Percentiles rank a stretch among this genome's conserved stretches.
Evolutionary conservation across 1,140 invertebrate species (phyloP).

Genomic region (Leptinotarsa undecemlineata): DNA sequence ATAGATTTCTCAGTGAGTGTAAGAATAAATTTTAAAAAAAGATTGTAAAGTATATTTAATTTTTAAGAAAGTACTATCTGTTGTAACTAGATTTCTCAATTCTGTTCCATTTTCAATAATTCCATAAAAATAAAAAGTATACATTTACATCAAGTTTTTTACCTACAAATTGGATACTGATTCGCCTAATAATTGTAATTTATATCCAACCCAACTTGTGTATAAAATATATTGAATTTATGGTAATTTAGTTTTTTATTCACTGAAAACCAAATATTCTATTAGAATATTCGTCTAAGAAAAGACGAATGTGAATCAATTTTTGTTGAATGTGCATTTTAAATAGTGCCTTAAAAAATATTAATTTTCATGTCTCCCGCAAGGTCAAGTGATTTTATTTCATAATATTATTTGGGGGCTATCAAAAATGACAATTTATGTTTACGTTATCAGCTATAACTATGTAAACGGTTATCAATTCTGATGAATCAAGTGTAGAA

Average conservation of each 20-base stretch:
- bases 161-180: conserved; percentile 40
- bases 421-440: too few relatives aligned
- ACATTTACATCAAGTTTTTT: conserved; percentile 45
- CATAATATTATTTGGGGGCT: too few relatives aligned
- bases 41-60: conserved; percentile 37
- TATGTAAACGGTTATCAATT: too few relatives aligned
- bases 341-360: too few relatives aligned
- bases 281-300: too few relatives aligned
- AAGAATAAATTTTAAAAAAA: conserved; percentile 34
- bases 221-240: conserved; percentile 52
- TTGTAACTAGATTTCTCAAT: conserved; percentile 35
- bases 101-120: conserved; percentile 20
- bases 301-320: too few relatives aligned
- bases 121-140: conserved; percentile 30
- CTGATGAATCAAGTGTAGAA: too few relatives aligned
- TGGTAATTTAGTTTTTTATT: conserved; percentile 26
- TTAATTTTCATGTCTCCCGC: too few relatives aligned
- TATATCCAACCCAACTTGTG: conserved; percentile 48
- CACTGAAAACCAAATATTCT: too few relatives aligned
- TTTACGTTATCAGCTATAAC: too few relatives aligned
- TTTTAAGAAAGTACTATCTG: conserved; percentile 27
- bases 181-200: conserved; percentile 51
- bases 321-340: too few relatives aligned
- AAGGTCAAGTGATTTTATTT: too few relatives aligned
- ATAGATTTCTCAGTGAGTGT: conserved; percentile 20